A percentile compares a stretch with the other conserved stretches of the same genome.
Evolutionary conservation across 2,888 invertebrate genomes (phyloP).

Genomic region (Amblyjoppa proteus): DNA sequence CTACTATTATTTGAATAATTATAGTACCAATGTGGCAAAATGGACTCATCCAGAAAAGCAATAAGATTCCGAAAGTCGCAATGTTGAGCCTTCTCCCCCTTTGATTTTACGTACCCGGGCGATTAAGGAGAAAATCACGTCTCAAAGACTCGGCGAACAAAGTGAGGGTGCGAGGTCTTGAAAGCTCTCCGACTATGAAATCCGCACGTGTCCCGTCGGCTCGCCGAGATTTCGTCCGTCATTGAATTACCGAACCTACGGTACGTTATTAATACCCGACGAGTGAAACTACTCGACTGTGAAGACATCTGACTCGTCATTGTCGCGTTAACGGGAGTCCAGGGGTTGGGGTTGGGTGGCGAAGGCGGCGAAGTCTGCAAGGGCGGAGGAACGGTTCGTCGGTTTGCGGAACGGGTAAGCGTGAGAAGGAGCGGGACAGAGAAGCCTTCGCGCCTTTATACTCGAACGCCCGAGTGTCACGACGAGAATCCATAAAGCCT

Average conservation of each 20-base stretch:
- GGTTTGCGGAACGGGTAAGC: slow-evolving; percentile 47
- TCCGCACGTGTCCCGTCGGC: neutral
- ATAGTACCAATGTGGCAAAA: no score
- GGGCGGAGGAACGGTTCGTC: slow-evolving; percentile 19
- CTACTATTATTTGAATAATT: no score
- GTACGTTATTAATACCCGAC: slow-evolving; percentile 7
- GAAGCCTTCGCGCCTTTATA: slow-evolving; percentile 40
- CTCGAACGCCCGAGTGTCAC: slow-evolving; percentile 32
- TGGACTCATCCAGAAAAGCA: no score
- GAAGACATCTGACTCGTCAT: slow-evolving; percentile 41
- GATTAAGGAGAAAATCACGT: no score
- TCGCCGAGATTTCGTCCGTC: slow-evolving; percentile 2
- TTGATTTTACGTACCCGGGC: no score
- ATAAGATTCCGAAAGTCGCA: no score
- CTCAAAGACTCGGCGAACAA: no score
- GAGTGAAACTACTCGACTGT: slow-evolving; percentile 25
- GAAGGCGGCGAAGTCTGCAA: neutral
- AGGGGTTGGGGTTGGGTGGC: neutral
- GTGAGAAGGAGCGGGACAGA: slow-evolving; percentile 59
- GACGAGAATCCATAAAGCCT: slow-evolving; percentile 64
- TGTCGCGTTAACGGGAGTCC: slow-evolving; percentile 25
- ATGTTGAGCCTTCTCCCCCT: no score
- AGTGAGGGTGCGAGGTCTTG: neutral
- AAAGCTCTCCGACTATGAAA: neutral
- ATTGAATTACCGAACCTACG: slow-evolving; percentile 37